These are phyloP conservation scores for Drosophila lacertosa DNA, from an alignment of 1,140 invertebrate species.

Conservation along the genomic window DNA sequence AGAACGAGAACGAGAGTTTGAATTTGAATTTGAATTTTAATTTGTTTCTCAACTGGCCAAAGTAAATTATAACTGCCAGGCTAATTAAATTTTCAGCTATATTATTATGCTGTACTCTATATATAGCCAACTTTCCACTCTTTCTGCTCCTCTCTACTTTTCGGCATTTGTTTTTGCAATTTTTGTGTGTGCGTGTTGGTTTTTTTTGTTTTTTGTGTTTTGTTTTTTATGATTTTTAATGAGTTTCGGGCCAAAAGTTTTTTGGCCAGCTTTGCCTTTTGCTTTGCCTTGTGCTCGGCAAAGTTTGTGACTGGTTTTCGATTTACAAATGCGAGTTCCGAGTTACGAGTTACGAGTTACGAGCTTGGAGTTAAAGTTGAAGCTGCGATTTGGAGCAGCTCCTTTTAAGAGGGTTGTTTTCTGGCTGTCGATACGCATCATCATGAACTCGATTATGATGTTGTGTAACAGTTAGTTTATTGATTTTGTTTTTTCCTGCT, in stretches of 20 bases:
- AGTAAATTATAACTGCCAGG: constrained; percentile 55
- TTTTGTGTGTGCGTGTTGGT: not conserved
- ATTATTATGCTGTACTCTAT: constrained; percentile 26
- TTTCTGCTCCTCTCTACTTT: too few species aligned
- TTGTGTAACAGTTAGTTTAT: constrained; percentile 46
- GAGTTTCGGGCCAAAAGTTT: constrained; percentile 57
- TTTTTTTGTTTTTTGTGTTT: constrained; percentile 16
- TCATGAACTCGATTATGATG: constrained; percentile 3
- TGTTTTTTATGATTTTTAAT: constrained; percentile 70
- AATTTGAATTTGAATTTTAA: constrained; percentile 49
- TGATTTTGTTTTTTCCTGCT: constrained; percentile 23
- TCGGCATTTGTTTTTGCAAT: constrained; percentile 16
- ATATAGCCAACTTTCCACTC: not conserved
- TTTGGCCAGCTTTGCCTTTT: constrained; percentile 28
- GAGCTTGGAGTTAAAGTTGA: constrained; percentile 11
- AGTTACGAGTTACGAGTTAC: too few species aligned
- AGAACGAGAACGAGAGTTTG: too few species aligned
- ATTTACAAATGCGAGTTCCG: constrained; percentile 2
- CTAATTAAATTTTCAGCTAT: constrained; percentile 56
- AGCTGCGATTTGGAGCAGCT: constrained; percentile 1
- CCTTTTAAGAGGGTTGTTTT: constrained; percentile 16
- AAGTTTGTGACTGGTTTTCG: constrained; percentile 27
- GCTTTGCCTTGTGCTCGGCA: constrained; percentile 28
- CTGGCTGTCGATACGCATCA: constrained; percentile 9
- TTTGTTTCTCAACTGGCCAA: constrained; percentile 53